These are phyloP conservation scores for Drosophila recens DNA, from an alignment of 2,888 invertebrate genomes.

Conservation along the genomic window DNA sequence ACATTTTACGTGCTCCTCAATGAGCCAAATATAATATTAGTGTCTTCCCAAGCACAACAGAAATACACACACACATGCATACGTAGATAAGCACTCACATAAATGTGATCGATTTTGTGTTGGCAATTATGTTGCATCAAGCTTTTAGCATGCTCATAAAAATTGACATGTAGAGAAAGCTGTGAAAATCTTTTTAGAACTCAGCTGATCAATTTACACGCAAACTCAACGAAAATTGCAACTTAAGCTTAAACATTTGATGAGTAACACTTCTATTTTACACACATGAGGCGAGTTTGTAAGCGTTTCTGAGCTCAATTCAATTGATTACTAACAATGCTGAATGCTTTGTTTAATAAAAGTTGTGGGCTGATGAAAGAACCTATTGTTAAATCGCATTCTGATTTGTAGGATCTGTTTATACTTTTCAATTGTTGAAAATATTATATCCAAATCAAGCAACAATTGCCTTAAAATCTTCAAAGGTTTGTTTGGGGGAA, in stretches of 20 bases:
- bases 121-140: conserved; percentile 53
- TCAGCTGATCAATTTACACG: conserved; percentile 50
- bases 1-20: conserved; percentile 57
- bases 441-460: neutral
- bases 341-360: neutral
- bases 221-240: conserved; percentile 28
- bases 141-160: conserved; percentile 55
- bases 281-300: neutral
- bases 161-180: conserved; percentile 59
- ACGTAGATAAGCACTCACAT: conserved; percentile 1
- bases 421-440: neutral
- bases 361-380: too few species aligned
- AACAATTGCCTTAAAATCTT: neutral
- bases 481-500: too few species aligned
- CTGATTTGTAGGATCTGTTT: neutral
- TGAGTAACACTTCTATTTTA: conserved; percentile 28
- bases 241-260: conserved; percentile 4
- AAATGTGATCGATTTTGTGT: conserved; percentile 29
- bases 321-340: conserved; percentile 7
- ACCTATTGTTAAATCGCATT: neutral
- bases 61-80: neutral
- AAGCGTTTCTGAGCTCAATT: conserved; percentile 6
- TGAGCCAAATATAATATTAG: conserved; percentile 51
- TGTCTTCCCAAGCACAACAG: conserved; percentile 35
- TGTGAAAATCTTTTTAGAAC: conserved; percentile 65